These are phyloP conservation scores for Eleginops maclovinus DNA, from an alignment of 2,113 vertebrate species.

Conservation along the genomic window DNA sequence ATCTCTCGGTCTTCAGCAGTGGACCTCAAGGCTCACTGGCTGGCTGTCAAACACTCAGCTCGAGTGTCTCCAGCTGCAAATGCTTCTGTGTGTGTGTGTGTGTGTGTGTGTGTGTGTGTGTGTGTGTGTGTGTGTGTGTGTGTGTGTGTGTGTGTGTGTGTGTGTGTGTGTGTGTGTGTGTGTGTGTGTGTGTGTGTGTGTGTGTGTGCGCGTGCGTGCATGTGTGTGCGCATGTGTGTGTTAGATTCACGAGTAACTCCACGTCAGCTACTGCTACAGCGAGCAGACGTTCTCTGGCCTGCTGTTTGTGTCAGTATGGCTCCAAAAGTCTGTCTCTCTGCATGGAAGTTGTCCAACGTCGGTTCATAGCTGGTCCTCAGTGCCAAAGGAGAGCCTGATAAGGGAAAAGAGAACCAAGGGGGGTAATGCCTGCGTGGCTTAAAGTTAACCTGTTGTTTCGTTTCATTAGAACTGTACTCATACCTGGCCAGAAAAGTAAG, in stretches of 20 bases:
- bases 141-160: neutral
- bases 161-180: constrained; percentile 19
- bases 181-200: neutral
- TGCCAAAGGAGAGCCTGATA: constrained; percentile 56
- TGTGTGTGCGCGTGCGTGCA: neutral
- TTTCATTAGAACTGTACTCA: constrained; percentile 23
- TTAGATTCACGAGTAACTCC: constrained; percentile 48
- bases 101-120: constrained; percentile 12
- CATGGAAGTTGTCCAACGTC: constrained; percentile 44
- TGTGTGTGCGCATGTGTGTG: constrained; percentile 9
- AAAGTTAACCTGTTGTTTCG: neutral
- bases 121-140: constrained; percentile 20
- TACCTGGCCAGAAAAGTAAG: neutral
- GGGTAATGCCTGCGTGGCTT: constrained; percentile 28
- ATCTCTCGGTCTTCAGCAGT: constrained; percentile 11
- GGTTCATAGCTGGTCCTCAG: neutral
- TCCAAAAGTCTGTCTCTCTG: constrained; percentile 32
- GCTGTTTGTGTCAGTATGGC: constrained; percentile 47
- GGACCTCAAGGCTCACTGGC: constrained; percentile 27
- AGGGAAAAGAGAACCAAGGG: constrained; percentile 44
- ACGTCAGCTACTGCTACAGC: constrained; percentile 69
- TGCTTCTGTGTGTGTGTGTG: constrained; percentile 6
- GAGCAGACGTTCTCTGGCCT: constrained; percentile 37
- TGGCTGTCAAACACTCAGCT: constrained; percentile 52
- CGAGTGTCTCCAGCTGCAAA: constrained; percentile 70